Conservation (phyloP, 1,140 invertebrate genomes). For the Phortica variegata region DNA sequence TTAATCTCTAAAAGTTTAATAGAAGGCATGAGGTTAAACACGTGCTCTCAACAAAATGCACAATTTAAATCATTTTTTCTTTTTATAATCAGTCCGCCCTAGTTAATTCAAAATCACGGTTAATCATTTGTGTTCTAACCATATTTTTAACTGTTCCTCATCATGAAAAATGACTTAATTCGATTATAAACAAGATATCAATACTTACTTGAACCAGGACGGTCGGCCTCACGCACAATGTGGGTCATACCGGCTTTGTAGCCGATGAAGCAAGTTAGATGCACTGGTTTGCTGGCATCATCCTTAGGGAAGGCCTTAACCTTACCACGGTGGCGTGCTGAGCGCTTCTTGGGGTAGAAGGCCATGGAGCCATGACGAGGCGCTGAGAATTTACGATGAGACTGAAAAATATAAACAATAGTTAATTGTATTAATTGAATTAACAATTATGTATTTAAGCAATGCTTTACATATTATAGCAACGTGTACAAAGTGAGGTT, state of each 20-base stretch:
- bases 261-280: conserved; percentile 95
- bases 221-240: conserved; percentile 97
- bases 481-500: conserved; percentile 1
- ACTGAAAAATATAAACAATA: conserved; percentile 67
- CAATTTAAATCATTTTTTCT: no score
- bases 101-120: conserved; percentile 52
- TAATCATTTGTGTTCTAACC: conserved; percentile 55
- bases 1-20: conserved; percentile 79
- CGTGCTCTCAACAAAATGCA: background rate
- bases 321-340: conserved; percentile 93
- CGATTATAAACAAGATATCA: background rate
- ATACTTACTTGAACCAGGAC: conserved; percentile 95
- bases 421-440: background rate
- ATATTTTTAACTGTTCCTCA: conserved; percentile 52
- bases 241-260: conserved; percentile 99
- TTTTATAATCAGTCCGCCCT: conserved; percentile 58
- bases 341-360: conserved; percentile 98
- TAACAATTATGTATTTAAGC: background rate
- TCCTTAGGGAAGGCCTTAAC: conserved; percentile 99
- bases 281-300: conserved; percentile 93
- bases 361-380: conserved; percentile 99
- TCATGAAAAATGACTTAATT: conserved; percentile 24
- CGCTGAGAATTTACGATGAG: conserved; percentile 99
- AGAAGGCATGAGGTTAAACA: conserved; percentile 15
- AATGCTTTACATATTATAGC: background rate